Evolutionary conservation across 2,113 vertebrate species (phyloP).

Genomic region (Halichoerus grypus): DNA sequence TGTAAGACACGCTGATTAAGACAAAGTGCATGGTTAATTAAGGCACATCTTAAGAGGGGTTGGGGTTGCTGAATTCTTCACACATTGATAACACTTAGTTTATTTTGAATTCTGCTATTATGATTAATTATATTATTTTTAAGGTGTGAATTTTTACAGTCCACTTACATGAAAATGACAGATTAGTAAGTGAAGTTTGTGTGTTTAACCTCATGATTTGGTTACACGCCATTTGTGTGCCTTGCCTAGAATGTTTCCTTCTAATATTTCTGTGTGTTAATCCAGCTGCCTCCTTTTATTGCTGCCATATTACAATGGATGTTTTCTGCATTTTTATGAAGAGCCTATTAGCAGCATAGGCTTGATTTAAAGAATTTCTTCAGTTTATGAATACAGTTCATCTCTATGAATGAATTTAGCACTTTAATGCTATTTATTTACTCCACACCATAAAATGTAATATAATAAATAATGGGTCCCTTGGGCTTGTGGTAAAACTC

Average conservation of each 20-base stretch:
- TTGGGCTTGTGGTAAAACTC: slow-evolving; percentile 70
- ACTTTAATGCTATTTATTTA: slow-evolving; percentile 88
- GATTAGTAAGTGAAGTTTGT: slow-evolving; percentile 14
- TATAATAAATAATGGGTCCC: slow-evolving; percentile 86
- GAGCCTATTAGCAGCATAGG: slow-evolving; percentile 77
- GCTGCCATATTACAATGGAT: slow-evolving; percentile 76
- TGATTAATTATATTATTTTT: slow-evolving; percentile 61
- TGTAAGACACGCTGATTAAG: slow-evolving; percentile 52
- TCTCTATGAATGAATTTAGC: slow-evolving; percentile 84
- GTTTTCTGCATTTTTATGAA: slow-evolving; percentile 80
- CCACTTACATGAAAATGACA: slow-evolving; percentile 46
- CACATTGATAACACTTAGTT: neutral
- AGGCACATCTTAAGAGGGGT: neutral
- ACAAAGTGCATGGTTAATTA: slow-evolving; percentile 55
- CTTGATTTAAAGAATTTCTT: slow-evolving; percentile 81
- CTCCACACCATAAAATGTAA: slow-evolving; percentile 83
- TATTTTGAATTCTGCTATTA: slow-evolving; percentile 48
- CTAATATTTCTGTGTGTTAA: slow-evolving; percentile 66
- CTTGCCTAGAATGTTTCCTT: slow-evolving; percentile 25
- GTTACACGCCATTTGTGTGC: neutral
- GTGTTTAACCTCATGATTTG: slow-evolving; percentile 63
- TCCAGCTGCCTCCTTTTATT: slow-evolving; percentile 79
- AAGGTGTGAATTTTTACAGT: slow-evolving; percentile 46
- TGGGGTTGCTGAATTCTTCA: neutral
- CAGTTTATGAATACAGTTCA: slow-evolving; percentile 64